Base-by-base conservation (phyloP, 2,888 invertebrate species). In the Plebejus argus region DNA sequence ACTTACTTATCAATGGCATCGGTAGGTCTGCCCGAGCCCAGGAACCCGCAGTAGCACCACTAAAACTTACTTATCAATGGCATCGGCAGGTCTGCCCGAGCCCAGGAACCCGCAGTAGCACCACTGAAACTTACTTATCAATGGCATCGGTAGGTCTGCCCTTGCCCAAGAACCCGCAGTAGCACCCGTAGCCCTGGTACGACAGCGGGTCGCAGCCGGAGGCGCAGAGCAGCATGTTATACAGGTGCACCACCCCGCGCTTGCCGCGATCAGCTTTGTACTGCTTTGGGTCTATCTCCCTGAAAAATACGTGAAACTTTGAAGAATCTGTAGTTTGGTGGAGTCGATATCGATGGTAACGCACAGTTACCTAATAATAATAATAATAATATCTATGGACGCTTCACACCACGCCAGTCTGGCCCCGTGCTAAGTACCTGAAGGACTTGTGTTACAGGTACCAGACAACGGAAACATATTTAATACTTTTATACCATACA, bases 51-150 rank as follows among this genome's bases (percentile, higher is more conserved):
- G 88, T 97, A 98, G 88, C 98, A 98, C 3, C 98, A n/a, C n/a
- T n/a, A n/a, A n/a, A n/a, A 79, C 84, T 84, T 88, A 97, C 97
- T 95, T 96, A 88, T 97, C 98, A 80, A 98, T 97, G 33, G 96
- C 97, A 89, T 98, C 98, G 49, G 97, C 96, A 1, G 97, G 95
- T 80, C 95, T 92, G 10, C 98, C 98, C 0, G 96, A 96, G 0
- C 98, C 98, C 2, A 97, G 94, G 86, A 98, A 97, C 4, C 98
- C 98, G 85, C 98, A 98, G 88, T 97, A 98, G 88, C 98, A 98
- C 3, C 98, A n/a, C n/a, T n/a, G n/a, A n/a, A n/a, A 79, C 84
- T 84, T 88, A 97, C 97, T 95, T 96, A 88, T 97, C 98, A 80
- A 98, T 97, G 33, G 96, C 97, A 89, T 98, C 98, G 49, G 97